Evolutionary conservation across 2,113 vertebrate species (phyloP), one percentile per base, ranked within the genome.

Genomic region (Microtus richardsoni): DNA sequence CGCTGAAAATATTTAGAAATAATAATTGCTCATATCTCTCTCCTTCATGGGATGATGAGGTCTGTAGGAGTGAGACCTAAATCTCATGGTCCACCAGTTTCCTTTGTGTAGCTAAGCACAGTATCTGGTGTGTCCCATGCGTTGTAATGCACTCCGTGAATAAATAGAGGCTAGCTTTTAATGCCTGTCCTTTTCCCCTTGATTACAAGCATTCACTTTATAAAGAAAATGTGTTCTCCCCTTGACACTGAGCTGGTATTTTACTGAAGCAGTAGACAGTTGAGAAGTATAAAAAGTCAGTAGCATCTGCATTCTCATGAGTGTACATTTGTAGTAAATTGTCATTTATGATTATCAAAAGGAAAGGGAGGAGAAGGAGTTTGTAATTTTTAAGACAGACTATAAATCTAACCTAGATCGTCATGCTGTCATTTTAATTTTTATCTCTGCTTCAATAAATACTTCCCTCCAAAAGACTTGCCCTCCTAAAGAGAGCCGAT

Each of bases 231-330:
- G 26, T 86, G 75, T 33, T 94, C 84, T 82, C 52, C 41, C 36
- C 36, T 78, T 90, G 77, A 97, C 82, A 83, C 4, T 36, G 73
- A 88, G 92, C 75, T 85, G 44, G 52, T 58, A 41, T 94, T 94
- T 91, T 93, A 87, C 80, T 33, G 84, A 90, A 88, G 82, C 39
- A 68, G 85, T 89, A 88, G 74, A 70, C 82, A 75, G 82, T 92
- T 68, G 88, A 92, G 68, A 94, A 78, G 86, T 58, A 78, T 26
- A 88, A 88, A 86, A 75, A 92, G 92, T 92, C 64, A 89, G 52
- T 78, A 86, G 87, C 88, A 93, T 96, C 92, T 97, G 94, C 93
- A 94, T 96, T 95, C 96, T 88, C 92, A 92, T 93, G 77, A n/a
- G 87, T 71, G 64, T 49, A 62, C 2, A 21, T 73, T 90, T 93